A percentile compares a stretch with the other conserved stretches of the same genome.
These are phyloP conservation scores for Enteromius anoplus DNA, from an alignment of 2,797 vertebrate species.

Conservation along the genomic window DNA sequence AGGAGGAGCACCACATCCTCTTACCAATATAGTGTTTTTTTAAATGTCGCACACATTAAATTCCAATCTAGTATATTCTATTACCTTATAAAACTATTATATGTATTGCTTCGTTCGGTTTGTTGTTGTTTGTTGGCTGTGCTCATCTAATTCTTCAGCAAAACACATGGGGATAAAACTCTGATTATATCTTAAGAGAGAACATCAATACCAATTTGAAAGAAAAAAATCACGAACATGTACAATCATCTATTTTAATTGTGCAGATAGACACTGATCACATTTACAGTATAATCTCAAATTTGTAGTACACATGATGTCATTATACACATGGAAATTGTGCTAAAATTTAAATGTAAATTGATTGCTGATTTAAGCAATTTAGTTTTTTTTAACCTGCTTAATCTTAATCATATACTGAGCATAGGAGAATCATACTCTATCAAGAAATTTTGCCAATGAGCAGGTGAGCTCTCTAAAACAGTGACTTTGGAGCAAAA, in stretches of 20 bases:
- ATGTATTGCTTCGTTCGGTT: background rate
- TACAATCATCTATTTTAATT: conserved; percentile 1
- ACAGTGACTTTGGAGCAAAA: conserved; percentile 9
- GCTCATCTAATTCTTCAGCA: background rate
- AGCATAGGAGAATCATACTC: background rate
- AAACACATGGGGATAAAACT: background rate
- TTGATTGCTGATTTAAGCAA: background rate
- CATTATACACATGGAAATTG: background rate
- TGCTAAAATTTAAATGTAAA: background rate
- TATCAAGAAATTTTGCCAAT: conserved; percentile 17
- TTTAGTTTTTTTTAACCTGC: background rate
- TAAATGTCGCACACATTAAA: background rate
- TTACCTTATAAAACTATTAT: background rate
- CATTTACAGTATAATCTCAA: background rate
- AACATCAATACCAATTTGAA: background rate
- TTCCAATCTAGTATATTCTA: background rate
- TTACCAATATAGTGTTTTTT: background rate
- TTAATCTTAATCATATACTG: background rate
- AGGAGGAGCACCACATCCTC: conserved; percentile 1
- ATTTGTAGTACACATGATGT: background rate
- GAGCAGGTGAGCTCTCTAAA: conserved; percentile 19
- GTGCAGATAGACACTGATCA: background rate
- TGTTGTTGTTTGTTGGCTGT: background rate
- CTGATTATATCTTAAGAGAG: background rate
- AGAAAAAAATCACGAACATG: background rate